Evolutionary conservation across 1,140 invertebrate species (phyloP).

Genomic region (Phymorhynchus buccinoides): DNA sequence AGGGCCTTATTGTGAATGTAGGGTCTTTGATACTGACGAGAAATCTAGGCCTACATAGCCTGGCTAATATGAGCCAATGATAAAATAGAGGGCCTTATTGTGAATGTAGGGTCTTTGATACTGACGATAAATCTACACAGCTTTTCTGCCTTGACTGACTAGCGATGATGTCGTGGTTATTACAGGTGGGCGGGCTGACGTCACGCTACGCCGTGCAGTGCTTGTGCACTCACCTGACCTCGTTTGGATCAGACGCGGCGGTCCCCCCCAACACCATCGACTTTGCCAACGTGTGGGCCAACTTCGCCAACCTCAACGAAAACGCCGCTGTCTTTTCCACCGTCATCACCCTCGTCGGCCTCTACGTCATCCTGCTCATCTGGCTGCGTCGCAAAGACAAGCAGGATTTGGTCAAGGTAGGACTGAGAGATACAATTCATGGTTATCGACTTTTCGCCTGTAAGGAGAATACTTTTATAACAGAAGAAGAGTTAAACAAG

Average conservation of each 20-base stretch:
- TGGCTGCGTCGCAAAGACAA: constrained; percentile 76
- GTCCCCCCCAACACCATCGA: constrained; percentile 77
- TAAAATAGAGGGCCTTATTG: no score
- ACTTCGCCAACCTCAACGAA: constrained; percentile 69
- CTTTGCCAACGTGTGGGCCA: constrained; percentile 76
- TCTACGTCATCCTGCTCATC: constrained; percentile 74
- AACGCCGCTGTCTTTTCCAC: constrained; percentile 74
- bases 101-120: no score
- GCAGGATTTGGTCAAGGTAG: constrained; percentile 70
- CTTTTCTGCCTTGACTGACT: background rate
- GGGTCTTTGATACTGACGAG: no score
- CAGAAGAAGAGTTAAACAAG: no score
- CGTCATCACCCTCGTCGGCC: constrained; percentile 73
- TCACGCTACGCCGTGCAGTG: constrained; percentile 72
- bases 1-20: no score
- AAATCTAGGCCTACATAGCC: no score
- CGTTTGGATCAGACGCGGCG: constrained; percentile 77
- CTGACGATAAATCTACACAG: no score
- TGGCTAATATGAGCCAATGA: no score
- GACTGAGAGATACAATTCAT: no score
- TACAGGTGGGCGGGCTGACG: constrained; percentile 66
- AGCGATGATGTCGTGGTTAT: background rate
- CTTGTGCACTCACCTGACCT: constrained; percentile 76
- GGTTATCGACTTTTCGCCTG: no score
- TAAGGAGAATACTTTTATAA: no score